Evolutionary conservation across 2,888 invertebrate genomes (phyloP).

Genomic region (Eristalinus aeneus): DNA sequence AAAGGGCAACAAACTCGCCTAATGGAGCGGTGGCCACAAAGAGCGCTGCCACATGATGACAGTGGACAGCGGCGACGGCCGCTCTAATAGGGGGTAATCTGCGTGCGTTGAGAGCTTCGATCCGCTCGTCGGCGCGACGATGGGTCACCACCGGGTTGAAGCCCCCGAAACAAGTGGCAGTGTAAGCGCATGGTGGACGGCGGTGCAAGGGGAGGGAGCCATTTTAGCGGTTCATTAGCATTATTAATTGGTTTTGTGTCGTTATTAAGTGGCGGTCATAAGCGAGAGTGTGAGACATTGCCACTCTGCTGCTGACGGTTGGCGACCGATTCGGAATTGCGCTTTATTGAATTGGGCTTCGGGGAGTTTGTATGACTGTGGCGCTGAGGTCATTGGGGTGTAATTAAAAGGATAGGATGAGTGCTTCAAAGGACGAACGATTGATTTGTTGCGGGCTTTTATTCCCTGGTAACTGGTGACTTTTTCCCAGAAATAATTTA

Average conservation of each 20-base stretch:
- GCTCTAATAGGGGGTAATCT: constrained; percentile 47
- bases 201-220: neutral
- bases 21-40: constrained; percentile 32
- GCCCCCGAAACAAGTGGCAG: neutral
- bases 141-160: neutral
- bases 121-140: neutral
- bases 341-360: constrained; percentile 24
- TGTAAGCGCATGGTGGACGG: neutral
- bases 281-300: neutral
- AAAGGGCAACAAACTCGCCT: neutral
- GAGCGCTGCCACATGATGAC: neutral
- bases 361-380: neutral
- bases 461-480: neutral
- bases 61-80: neutral
- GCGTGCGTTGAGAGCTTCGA: constrained; percentile 60
- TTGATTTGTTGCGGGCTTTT: constrained; percentile 58
- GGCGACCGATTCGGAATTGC: neutral
- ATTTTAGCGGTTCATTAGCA: constrained; percentile 62
- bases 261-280: constrained; percentile 55
- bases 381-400: constrained; percentile 32
- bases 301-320: neutral
- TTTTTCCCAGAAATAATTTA: neutral
- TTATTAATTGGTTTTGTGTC: constrained; percentile 63
- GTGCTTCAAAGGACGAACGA: constrained; percentile 48
- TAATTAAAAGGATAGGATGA: constrained; percentile 51